phyloP scores from a whole-genome alignment of 2,797 vertebrate species.

The Neosilurus hyrtlii region DNA sequence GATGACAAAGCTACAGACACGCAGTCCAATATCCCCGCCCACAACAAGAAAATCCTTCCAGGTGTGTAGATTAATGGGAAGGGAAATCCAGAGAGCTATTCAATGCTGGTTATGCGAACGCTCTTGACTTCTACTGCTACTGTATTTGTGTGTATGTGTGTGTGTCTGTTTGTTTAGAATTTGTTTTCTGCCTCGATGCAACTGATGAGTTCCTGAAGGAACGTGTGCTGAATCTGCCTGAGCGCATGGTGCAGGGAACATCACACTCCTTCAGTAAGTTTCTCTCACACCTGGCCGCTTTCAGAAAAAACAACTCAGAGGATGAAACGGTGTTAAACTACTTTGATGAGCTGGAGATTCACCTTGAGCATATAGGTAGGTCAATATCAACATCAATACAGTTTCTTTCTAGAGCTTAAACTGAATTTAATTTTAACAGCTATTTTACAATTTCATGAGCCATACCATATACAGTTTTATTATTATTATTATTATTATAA shows the following conservation, averaged over 20 bases:
- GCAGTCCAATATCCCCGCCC: slow-evolving; percentile 59
- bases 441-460: neutral
- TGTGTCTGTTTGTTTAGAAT: slow-evolving; percentile 68
- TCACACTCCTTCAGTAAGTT: slow-evolving; percentile 78
- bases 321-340: slow-evolving; percentile 80
- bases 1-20: slow-evolving; percentile 73
- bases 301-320: slow-evolving; percentile 71
- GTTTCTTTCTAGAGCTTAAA: neutral
- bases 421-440: neutral
- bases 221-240: slow-evolving; percentile 83
- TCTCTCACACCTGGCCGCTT: slow-evolving; percentile 68
- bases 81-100: neutral
- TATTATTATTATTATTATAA: no score
- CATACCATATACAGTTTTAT: neutral
- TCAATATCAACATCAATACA: neutral
- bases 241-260: slow-evolving; percentile 75
- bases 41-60: slow-evolving; percentile 68
- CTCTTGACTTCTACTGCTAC: neutral
- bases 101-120: neutral
- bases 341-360: slow-evolving; percentile 83
- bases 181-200: slow-evolving; percentile 79
- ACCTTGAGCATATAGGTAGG: slow-evolving; percentile 79
- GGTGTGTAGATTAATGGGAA: slow-evolving; percentile 65
- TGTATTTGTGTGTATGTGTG: neutral
- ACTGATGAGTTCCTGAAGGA: slow-evolving; percentile 82